phyloP scores from a whole-genome alignment of 2,113 vertebrate species.

The Atrichornis clamosus region DNA sequence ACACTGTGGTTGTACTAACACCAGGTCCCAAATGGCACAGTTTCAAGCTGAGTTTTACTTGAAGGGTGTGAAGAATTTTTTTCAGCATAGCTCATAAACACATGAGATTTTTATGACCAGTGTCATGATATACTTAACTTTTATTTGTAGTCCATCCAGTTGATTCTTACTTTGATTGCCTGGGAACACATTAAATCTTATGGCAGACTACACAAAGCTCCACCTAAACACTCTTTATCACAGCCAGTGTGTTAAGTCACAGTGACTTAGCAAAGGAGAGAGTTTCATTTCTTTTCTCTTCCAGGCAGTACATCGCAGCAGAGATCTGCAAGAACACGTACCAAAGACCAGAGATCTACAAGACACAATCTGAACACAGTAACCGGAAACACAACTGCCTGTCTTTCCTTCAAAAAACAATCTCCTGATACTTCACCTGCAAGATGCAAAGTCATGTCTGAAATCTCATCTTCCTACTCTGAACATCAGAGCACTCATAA shows the following conservation, averaged over 20 bases:
- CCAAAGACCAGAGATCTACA: background rate
- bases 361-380: background rate
- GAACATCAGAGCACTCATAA: background rate
- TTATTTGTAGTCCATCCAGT: background rate
- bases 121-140: background rate
- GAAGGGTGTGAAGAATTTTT: background rate
- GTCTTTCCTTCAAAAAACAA: background rate
- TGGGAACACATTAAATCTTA: background rate
- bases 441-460: rapidly evolving
- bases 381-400: background rate
- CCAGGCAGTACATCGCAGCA: background rate
- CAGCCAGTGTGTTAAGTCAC: background rate
- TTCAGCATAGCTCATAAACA: background rate
- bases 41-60: background rate
- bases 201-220: background rate
- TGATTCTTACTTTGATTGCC: background rate
- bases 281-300: background rate
- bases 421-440: background rate
- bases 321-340: background rate
- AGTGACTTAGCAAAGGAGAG: background rate
- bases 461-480: background rate
- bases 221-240: background rate
- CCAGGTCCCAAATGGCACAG: background rate
- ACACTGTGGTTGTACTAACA: background rate
- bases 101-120: background rate